Evolutionary conservation across 92 coral and sea anemone genomes (phyloP).

Genomic region (Paragorgia papillata): DNA sequence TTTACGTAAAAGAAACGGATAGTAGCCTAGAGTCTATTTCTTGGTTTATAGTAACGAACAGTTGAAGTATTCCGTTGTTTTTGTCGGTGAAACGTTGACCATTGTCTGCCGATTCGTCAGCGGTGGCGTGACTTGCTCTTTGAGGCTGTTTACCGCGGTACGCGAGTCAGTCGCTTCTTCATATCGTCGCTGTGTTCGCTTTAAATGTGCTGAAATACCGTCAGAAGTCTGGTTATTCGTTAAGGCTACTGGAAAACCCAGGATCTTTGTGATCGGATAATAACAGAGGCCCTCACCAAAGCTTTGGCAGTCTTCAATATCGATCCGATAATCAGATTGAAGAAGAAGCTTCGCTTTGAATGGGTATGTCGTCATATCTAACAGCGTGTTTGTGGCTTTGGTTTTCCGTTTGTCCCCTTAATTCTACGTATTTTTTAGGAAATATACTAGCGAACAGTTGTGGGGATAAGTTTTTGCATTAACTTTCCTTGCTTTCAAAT

Average conservation of each 20-base stretch:
- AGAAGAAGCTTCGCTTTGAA: slow-evolving; percentile 46
- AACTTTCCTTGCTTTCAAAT: not conserved
- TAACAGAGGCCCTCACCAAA: not conserved
- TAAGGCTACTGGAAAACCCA: not conserved
- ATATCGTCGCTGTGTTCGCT: slow-evolving; percentile 3
- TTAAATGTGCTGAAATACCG: not conserved
- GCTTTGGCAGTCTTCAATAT: not conserved
- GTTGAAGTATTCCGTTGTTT: not conserved
- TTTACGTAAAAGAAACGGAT: slow-evolving; percentile 28
- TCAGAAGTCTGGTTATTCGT: not conserved
- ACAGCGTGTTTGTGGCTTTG: slow-evolving; percentile 13
- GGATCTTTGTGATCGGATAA: not conserved
- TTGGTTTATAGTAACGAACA: not conserved
- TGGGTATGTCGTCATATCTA: slow-evolving; percentile 49
- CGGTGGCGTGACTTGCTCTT: slow-evolving; percentile 40
- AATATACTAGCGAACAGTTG: slow-evolving; percentile 7
- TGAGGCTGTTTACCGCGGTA: slow-evolving; percentile 36
- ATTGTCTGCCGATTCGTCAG: slow-evolving; percentile 50
- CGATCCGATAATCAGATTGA: not conserved
- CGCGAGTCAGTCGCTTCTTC: slow-evolving; percentile 6
- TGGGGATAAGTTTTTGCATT: not conserved
- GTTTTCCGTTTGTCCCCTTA: not conserved
- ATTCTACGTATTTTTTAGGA: slow-evolving; percentile 23
- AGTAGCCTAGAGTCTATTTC: not conserved
- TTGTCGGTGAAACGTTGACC: slow-evolving; percentile 38